Evolutionary conservation across 1,140 invertebrate species (phyloP), one percentile per base, ranked within the genome.

Genomic region (Pemphigus obesinymphae): DNA sequence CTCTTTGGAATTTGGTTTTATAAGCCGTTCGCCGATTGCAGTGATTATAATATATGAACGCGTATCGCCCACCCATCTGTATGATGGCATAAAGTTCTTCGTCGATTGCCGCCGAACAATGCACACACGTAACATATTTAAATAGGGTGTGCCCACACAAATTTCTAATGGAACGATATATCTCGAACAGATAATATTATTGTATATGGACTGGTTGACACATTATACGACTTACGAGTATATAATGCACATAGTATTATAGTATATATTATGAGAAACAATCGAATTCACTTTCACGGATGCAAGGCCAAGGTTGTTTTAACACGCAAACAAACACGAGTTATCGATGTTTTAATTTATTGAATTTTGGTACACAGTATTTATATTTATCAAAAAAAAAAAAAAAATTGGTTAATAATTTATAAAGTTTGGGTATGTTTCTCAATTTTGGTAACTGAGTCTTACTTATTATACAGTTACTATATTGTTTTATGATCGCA

Each of bases 251-350:
- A n/a, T n/a, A n/a, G n/a, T n/a, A n/a, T n/a, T n/a, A n/a, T n/a
- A n/a, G n/a, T n/a, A 45, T 13, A 45, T 13, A 11, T 45, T 45
- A 13, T 45, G 43, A 58, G 0, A 70, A 70, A 70, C 13, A 70
- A 70, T 23, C 23, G 40, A 70, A 45, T 45, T 70, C 68, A 70
- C 68, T 70, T 70, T 70, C 68, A 45, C 68, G 37, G n/a, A 43
- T 70, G 13, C n/a, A 70, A 70, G 37, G 23, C 40, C 40, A 26
- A 45, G n/a, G 66, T 70, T 70, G 11, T 66, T n/a, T 68, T 40
- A 68, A n/a, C n/a, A n/a, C n/a, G n/a, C n/a, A 68, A 37, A n/a
- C 34, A 66, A 66, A 37, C 4, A 10, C 10, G 10, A 40, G 37
- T 40, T 40, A 40, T 40, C 37, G 37, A 5, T 5, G 37, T 40